Percentiles rank a stretch among this genome's conserved stretches.
Conservation (phyloP, 2,888 invertebrate species). For the Scaptomyza flava region DNA sequence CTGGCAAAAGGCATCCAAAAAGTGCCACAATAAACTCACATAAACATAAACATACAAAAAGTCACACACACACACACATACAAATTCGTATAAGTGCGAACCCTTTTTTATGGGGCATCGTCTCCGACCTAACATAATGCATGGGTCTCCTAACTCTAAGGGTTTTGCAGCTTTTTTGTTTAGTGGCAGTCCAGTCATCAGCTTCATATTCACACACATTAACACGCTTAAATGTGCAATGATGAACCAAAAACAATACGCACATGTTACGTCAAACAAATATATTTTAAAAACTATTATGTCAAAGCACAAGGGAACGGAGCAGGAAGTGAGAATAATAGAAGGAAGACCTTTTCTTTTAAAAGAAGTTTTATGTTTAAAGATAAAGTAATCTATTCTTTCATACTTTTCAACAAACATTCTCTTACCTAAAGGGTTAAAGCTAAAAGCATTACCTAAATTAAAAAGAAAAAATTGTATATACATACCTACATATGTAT, state of each 20-base stretch:
- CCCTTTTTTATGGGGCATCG: conserved; percentile 72
- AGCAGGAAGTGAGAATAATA: too few species aligned
- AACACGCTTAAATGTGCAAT: conserved; percentile 41
- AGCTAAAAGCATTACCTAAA: conserved; percentile 20
- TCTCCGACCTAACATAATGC: conserved; percentile 57
- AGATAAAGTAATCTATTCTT: neutral
- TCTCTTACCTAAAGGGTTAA: conserved; percentile 22
- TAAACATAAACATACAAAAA: conserved; percentile 37
- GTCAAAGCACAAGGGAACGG: neutral
- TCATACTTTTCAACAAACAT: neutral
- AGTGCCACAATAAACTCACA: conserved; percentile 63
- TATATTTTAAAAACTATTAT: neutral
- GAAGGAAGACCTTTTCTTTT: too few species aligned
- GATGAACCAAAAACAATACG: conserved; percentile 39
- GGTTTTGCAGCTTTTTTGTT: conserved; percentile 49
- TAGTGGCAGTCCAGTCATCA: conserved; percentile 23
- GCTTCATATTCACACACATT: conserved; percentile 65
- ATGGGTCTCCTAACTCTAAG: conserved; percentile 32
- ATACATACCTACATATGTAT: conserved; percentile 2
- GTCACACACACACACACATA: conserved; percentile 6
- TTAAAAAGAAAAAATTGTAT: conserved; percentile 15
- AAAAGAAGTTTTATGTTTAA: neutral
- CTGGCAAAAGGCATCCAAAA: conserved; percentile 62
- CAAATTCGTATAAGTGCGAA: conserved; percentile 57
- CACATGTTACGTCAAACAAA: conserved; percentile 9